These are phyloP conservation scores for Caenorhabditis sulstoni DNA, from an alignment of 2,888 invertebrate genomes.

Conservation along the genomic window DNA sequence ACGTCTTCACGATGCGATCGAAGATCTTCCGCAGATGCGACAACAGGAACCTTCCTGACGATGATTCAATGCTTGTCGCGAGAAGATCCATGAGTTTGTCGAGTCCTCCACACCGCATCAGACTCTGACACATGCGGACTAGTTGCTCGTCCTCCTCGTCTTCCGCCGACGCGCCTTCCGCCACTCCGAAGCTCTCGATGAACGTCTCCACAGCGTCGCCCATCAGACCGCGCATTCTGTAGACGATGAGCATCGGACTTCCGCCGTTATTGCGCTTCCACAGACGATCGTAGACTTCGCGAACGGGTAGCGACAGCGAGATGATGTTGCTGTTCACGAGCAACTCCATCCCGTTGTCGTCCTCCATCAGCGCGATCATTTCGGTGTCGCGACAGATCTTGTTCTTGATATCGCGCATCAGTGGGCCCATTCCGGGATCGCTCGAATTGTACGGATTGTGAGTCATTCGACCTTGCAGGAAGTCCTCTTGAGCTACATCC, in stretches of 20 bases:
- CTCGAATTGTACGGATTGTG: slow-evolving; percentile 95
- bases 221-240: slow-evolving; percentile 95
- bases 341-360: slow-evolving; percentile 98
- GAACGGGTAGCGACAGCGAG: slow-evolving; percentile 93
- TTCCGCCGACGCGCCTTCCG: slow-evolving; percentile 81
- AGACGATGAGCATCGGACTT: slow-evolving; percentile 95
- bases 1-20: slow-evolving; percentile 86
- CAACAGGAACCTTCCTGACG: slow-evolving; percentile 58
- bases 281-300: slow-evolving; percentile 85
- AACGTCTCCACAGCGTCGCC: slow-evolving; percentile 99
- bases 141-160: slow-evolving; percentile 95
- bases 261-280: slow-evolving; percentile 90
- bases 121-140: slow-evolving; percentile 91
- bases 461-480: slow-evolving; percentile 90
- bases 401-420: slow-evolving; percentile 99
- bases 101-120: slow-evolving; percentile 88
- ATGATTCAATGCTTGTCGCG: slow-evolving; percentile 21
- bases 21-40: slow-evolving; percentile 91
- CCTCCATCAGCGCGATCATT: slow-evolving; percentile 95
- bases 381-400: slow-evolving; percentile 91
- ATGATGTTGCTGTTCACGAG: slow-evolving; percentile 98
- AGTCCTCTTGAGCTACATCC: slow-evolving; percentile 98
- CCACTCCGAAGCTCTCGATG: slow-evolving; percentile 65
- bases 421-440: slow-evolving; percentile 94
- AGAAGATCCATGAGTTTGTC: slow-evolving; percentile 82